These are phyloP conservation scores for Sialia sialis DNA, from an alignment of 2,113 vertebrate genomes.

Conservation along the genomic window DNA sequence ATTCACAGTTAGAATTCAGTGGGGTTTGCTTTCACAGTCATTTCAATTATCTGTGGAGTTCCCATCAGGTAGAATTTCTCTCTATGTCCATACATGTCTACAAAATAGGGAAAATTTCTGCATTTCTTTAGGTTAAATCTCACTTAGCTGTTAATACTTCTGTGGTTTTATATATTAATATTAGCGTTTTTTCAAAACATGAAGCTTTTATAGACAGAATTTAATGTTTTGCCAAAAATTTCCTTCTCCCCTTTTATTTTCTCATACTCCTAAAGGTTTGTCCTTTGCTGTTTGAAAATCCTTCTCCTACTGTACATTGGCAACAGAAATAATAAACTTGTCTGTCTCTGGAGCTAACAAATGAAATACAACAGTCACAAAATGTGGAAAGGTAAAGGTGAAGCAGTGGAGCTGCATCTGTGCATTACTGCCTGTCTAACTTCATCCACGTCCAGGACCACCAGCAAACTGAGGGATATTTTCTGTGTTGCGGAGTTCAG, in stretches of 20 bases:
- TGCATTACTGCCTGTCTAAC: neutral
- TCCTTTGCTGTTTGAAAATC: neutral
- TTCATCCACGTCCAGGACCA: neutral
- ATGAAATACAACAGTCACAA: neutral
- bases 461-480: neutral
- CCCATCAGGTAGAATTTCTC: neutral
- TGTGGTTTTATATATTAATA: neutral
- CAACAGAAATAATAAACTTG: neutral
- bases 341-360: neutral
- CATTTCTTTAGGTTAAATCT: neutral
- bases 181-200: neutral
- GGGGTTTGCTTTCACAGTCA: neutral
- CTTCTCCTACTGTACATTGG: neutral
- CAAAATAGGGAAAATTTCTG: neutral
- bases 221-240: neutral
- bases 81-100: fast-evolving
- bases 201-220: neutral
- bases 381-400: neutral
- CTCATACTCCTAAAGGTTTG: neutral
- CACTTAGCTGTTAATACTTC: neutral
- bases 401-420: neutral
- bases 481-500: neutral
- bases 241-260: neutral
- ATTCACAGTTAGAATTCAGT: neutral
- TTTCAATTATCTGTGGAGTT: neutral